Evolutionary conservation across 92 coral and sea anemone genomes (phyloP), one percentile per base, ranked within the genome.

Genomic region (Palythoa caribaeorum): DNA sequence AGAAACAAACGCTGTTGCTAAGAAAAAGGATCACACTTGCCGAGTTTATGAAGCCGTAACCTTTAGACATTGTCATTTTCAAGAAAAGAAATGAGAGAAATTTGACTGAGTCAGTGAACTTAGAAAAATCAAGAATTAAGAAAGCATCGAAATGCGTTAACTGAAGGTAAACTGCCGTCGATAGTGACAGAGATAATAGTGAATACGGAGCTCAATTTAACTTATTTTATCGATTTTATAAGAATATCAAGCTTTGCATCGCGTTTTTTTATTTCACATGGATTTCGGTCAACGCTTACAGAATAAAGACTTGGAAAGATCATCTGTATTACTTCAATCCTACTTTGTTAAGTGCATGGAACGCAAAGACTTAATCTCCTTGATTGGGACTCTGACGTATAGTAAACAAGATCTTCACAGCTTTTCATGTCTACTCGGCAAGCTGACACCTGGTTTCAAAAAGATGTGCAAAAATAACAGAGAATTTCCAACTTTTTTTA

Each of bases 331-430:
- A 19, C 48, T 80, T 12, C 59, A 65, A 28, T 20, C 54, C 7
- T 52, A 80, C 69, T 39, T 80, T 65, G 60, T 14, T n/a, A 11
- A 65, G 38, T 80, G 74, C 59, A 80, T 50, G 40, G 73, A 62
- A 20, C 38, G 38, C 3, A 63, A 20, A 12, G 85, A 80, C 21
- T 4, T 15, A 2, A 15, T 80, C 19, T 62, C 85, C 2, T 14
- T 80, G 85, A 62, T 38, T 12, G 85, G 85, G 37, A 39, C 85
- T 38, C 73, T 63, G 85, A 63, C 74, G 12, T 80, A 62, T 39
- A 80, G 59, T 62, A 28, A 60, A 63, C 40, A 63, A 80, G 73
- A 63, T 66, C 1, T 80, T 35, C 53, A 40, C 9, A 62, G 85
- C 55, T 51, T 80, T 5, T 17, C 12, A 38, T 80, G 35, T 60